Evolutionary conservation across 1,140 invertebrate genomes (phyloP).

Genomic region (Trachelipus rathkii): DNA sequence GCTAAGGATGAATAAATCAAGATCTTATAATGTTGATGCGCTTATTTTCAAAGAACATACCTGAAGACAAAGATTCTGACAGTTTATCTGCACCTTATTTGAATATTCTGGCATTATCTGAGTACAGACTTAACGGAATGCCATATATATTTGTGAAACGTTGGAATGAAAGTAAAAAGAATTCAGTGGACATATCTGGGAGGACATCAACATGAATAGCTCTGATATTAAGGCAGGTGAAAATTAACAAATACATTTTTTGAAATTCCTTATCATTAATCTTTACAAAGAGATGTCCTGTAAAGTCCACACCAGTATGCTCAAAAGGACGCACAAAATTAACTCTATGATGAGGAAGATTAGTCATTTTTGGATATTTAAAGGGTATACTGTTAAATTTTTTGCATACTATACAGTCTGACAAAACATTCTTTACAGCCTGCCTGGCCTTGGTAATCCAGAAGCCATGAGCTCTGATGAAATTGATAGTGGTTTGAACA

Average conservation of each 20-base stretch:
- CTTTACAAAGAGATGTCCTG: neutral
- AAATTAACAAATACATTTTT: conserved; percentile 17
- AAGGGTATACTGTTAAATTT: neutral
- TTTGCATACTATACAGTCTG: neutral
- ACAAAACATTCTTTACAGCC: neutral
- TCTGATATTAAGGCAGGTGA: neutral
- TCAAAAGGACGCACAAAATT: conserved; percentile 13
- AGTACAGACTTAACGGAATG: neutral
- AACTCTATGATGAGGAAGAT: neutral
- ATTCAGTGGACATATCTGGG: neutral
- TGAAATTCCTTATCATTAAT: too few relatives aligned
- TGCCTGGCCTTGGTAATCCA: conserved; percentile 3
- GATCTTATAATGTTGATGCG: conserved; percentile 5
- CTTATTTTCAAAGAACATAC: neutral
- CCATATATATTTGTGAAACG: conserved; percentile 18
- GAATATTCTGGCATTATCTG: conserved; percentile 3
- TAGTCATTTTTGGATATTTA: neutral
- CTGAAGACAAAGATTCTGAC: neutral
- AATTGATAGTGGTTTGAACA: conserved; percentile 7
- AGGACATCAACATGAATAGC: conserved; percentile 1
- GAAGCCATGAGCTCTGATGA: neutral
- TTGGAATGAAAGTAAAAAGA: neutral
- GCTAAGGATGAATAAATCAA: neutral
- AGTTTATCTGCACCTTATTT: conserved; percentile 2
- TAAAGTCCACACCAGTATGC: conserved; percentile 4